Base-by-base conservation (phyloP, 2,888 invertebrate genomes). In the Craniophora ligustri region DNA sequence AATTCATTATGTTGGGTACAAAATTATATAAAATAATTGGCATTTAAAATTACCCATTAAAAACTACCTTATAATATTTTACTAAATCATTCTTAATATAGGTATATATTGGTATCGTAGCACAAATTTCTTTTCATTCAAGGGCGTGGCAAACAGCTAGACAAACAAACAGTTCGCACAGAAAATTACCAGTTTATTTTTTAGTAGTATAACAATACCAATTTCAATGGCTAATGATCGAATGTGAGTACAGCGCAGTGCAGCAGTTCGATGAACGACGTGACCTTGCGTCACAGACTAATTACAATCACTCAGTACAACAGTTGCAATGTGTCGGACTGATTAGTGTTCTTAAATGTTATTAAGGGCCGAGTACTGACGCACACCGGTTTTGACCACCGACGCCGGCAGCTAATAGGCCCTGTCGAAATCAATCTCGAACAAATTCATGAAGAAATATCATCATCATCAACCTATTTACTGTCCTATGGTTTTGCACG, bases 241-340 rank as follows among this genome's bases (percentile, higher is more conserved):
- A 42, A 6, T 41, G 53, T 21, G 28, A 50, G 55, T 35, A 32
- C 41, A 35, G 40, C 42, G 47, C 23, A 19, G 45, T 45, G 45
- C 36, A 39, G 46, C 44, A 34, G 59, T 65, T 53, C 51, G 55
- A 50, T 53, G 58, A 54, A 65, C 54, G 46, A 15, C 0, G 18
- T 58, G 67, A 61, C 74, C 69, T 75, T 72, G 63, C 56, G 61
- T 60, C 58, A 39, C 61, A 44, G 56, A 49, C 19, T 69, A 60
- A 69, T 69, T 69, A 73, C 65, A 68, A 63, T 69, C 75, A 72
- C 71, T 72, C 50, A 64, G 28, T 44, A 46, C 49, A 55, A 59
- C 38, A 72, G 47, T 50, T 62, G 53, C 42, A 55, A 49, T 48
- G 50, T 45, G 30, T 34, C 34, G 14, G 19, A 28, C 36, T 14